phyloP scores from a whole-genome alignment of 2,888 invertebrate genomes.

The Caenorhabditis angaria region DNA sequence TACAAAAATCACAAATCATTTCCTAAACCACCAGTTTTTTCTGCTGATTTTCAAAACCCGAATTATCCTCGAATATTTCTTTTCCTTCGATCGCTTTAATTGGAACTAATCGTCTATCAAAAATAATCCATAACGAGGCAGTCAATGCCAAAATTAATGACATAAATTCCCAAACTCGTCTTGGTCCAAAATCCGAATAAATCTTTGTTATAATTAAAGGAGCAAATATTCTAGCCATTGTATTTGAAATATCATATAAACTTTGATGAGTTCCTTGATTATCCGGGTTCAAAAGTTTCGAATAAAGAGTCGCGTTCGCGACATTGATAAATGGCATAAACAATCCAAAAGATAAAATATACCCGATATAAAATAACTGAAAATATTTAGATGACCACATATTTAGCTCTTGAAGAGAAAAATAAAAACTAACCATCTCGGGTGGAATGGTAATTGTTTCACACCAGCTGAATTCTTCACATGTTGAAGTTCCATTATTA shows the following conservation, averaged over 20 bases:
- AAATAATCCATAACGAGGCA: conserved; percentile 33
- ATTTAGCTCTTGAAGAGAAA: background rate
- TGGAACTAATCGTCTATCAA: conserved; percentile 33
- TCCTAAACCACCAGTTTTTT: too few species aligned
- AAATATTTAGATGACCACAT: background rate
- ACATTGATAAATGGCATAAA: conserved; percentile 42
- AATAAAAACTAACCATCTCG: background rate
- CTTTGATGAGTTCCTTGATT: conserved; percentile 38
- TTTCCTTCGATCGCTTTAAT: conserved; percentile 27
- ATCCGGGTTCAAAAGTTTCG: conserved; percentile 33
- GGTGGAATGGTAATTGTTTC: background rate
- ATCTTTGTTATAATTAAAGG: conserved; percentile 34
- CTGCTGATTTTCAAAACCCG: conserved; percentile 3
- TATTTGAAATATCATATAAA: conserved; percentile 41
- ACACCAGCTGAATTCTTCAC: conserved; percentile 7
- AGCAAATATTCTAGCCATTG: conserved; percentile 33
- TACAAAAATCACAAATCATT: background rate
- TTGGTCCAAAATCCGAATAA: conserved; percentile 24
- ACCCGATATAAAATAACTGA: conserved; percentile 33
- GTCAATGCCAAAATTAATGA: conserved; percentile 26
- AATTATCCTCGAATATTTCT: conserved; percentile 26
- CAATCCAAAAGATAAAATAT: conserved; percentile 28
- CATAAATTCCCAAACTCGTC: conserved; percentile 37
- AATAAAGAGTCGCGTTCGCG: conserved; percentile 37
- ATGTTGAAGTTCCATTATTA: conserved; percentile 15